A percentile compares a stretch with the other conserved stretches of the same genome.
Evolutionary conservation across 2,797 vertebrate species (phyloP).

Genomic region (Hemibagrus guttatus): DNA sequence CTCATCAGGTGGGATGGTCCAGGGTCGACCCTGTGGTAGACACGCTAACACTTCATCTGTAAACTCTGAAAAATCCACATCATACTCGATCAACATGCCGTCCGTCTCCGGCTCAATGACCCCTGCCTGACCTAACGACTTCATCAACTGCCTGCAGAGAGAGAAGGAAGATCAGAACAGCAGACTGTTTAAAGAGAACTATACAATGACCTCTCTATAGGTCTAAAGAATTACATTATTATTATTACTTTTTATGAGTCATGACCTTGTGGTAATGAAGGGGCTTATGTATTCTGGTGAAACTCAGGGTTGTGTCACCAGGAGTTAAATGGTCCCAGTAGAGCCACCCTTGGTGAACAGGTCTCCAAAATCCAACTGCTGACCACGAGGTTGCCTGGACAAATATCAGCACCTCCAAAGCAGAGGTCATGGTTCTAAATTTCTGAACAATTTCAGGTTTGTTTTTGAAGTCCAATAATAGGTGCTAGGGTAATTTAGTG

Average conservation of each 20-base stretch:
- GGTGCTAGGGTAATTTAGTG: no score
- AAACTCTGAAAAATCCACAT: conserved; percentile 93
- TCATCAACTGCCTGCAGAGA: conserved; percentile 79
- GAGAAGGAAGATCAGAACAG: background rate
- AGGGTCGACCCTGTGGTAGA: conserved; percentile 86
- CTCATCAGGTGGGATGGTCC: conserved; percentile 85
- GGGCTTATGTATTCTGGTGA: background rate
- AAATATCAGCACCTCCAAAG: background rate
- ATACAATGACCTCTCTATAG: background rate
- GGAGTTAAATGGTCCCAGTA: background rate
- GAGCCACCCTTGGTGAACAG: background rate
- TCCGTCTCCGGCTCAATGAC: conserved; percentile 97
- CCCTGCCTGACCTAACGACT: conserved; percentile 92
- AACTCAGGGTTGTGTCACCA: background rate
- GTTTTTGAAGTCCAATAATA: no score
- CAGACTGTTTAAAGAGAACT: background rate
- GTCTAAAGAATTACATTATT: background rate
- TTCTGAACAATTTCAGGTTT: no score
- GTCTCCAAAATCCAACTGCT: background rate
- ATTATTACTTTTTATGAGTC: background rate
- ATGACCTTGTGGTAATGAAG: background rate
- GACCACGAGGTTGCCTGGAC: background rate
- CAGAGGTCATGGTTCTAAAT: background rate
- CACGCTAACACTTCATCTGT: conserved; percentile 84
- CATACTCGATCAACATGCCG: conserved; percentile 90